Percentiles rank a stretch among this genome's conserved stretches.
Conservation (phyloP, 2,888 invertebrate genomes). For the Rotaria sp. region DNA sequence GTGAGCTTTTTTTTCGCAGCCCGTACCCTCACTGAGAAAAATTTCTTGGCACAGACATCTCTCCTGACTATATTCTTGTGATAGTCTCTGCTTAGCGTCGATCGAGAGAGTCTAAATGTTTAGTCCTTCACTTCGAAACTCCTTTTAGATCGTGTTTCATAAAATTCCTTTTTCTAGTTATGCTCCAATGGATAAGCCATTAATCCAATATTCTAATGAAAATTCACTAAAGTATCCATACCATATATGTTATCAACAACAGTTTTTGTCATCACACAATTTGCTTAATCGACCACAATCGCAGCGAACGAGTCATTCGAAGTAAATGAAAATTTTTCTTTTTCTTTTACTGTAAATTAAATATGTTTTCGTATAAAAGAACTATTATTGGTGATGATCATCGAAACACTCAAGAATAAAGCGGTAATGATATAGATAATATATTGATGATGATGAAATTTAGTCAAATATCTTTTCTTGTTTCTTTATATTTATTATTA, state of each 20-base stretch:
- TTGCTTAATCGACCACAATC: neutral
- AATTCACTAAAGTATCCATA: neutral
- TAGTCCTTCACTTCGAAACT: too few relatives aligned
- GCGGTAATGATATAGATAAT: neutral
- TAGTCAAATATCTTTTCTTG: neutral
- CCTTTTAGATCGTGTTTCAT: too few relatives aligned
- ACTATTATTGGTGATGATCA: neutral
- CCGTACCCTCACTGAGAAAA: too few relatives aligned
- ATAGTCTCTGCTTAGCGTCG: too few relatives aligned
- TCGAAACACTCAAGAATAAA: neutral
- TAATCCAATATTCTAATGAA: neutral
- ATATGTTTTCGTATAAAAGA: neutral
- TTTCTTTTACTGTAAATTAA: neutral
- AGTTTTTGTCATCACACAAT: neutral
- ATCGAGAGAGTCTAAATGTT: too few relatives aligned
- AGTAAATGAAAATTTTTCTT: neutral
- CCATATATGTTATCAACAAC: neutral
- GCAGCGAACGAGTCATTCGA: neutral
- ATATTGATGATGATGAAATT: neutral
- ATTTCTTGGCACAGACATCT: too few relatives aligned
- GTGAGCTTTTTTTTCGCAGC: too few relatives aligned
- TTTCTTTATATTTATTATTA: neutral
- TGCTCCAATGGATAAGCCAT: neutral
- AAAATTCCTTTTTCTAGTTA: neutral
- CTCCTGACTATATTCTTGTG: too few relatives aligned